These are phyloP conservation scores for Psittacara wagleri DNA, from an alignment of 2,113 vertebrate species.

Conservation along the genomic window DNA sequence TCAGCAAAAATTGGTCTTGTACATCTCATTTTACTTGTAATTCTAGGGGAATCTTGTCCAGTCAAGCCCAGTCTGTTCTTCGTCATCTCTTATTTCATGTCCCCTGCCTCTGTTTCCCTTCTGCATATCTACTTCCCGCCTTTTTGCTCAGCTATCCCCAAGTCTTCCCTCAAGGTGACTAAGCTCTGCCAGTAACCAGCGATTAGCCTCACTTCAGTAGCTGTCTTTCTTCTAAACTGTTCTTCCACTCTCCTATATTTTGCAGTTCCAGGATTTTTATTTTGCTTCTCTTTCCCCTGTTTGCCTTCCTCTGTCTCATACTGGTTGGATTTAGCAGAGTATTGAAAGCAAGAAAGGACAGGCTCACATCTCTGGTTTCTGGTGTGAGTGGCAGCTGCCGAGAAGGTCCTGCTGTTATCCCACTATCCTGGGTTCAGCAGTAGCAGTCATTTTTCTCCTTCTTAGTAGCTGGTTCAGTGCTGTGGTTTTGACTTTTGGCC, in stretches of 20 bases:
- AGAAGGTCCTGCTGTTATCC: background rate
- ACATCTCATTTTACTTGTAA: background rate
- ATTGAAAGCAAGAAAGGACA: background rate
- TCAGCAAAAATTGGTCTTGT: background rate
- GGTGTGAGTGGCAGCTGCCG: no score
- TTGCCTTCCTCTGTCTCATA: background rate
- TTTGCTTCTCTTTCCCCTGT: background rate
- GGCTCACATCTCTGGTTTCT: background rate
- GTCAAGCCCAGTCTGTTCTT: background rate
- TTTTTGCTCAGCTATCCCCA: background rate
- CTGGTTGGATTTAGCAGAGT: background rate
- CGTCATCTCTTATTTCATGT: background rate
- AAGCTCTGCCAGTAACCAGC: background rate
- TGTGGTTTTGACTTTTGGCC: no score
- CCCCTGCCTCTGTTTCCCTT: background rate
- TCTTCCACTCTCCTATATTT: background rate
- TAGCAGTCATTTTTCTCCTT: no score
- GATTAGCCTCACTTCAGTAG: background rate
- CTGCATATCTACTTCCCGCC: accelerated
- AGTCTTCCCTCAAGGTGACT: background rate
- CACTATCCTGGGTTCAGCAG: no score
- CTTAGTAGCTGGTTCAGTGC: no score
- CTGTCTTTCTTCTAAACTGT: background rate
- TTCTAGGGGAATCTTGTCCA: background rate
- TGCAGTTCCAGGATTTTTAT: background rate